Evolutionary conservation across 2,888 invertebrate species (phyloP), one percentile per base, ranked within the genome.

Genomic region (Pemphredon lugubris): DNA sequence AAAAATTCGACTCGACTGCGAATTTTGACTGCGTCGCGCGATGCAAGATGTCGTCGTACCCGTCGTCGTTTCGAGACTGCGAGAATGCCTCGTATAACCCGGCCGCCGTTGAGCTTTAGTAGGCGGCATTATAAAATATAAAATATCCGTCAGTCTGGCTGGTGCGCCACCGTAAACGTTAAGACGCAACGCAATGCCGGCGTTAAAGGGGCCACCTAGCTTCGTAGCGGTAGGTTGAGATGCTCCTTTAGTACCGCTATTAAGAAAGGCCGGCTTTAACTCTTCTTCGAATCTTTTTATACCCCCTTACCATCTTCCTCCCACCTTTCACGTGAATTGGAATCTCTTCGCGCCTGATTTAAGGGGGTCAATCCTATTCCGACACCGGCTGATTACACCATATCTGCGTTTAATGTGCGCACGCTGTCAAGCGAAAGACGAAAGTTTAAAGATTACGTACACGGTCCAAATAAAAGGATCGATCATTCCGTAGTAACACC

Each of bases 51-150:
- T 18, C 40, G 47, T 9, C 48, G 30, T 9, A 6, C 6, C 6
- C 34, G 37, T 37, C n/a, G n/a, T n/a, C 13, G n/a, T 34, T 11
- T 47, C 20, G 34, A 50, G 64, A 53, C 54, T 26, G 32, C 50
- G 51, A 20, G 57, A 67, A 71, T 61, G 51, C 51, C 34, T 60
- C 71, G 45, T 73, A 73, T 73, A 73, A 65, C 40, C 44, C 14
- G 37, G 37, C 20, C 42, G 9, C 16, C 7, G 21, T 20, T n/a
- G 48, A 57, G 51, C 50, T 60, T 60, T 60, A 66, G 42, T 47
- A 58, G 40, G 18, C 11, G 69, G 57, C 66, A 82, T 75, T 77
- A 74, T 75, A 79, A 81, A 82, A 82, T 81, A 82, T 80, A 82
- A 82, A 75, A 79, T 75, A 75, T 72, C 69, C 71, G 61, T 68